A percentile compares a stretch with the other conserved stretches of the same genome.
phyloP scores from a whole-genome alignment of 1,140 invertebrate genomes.

The Euura saliciscinereae region DNA sequence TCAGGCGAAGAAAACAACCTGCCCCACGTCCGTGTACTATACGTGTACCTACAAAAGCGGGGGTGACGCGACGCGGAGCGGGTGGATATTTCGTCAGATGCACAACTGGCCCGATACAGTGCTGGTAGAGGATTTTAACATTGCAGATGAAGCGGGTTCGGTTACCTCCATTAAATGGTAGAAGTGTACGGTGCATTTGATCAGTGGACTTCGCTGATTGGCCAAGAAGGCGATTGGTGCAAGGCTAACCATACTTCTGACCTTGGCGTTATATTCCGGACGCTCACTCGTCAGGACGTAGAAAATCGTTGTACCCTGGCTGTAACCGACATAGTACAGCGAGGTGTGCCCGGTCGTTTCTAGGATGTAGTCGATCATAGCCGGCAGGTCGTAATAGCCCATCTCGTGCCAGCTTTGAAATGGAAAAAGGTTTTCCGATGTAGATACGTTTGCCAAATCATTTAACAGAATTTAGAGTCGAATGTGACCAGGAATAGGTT shows the following conservation, averaged over 20 bases:
- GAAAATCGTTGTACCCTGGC: slow-evolving; percentile 56
- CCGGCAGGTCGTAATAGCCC: slow-evolving; percentile 63
- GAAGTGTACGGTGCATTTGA: slow-evolving; percentile 47
- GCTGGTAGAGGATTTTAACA: no score
- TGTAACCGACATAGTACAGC: slow-evolving; percentile 67
- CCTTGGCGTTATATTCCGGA: slow-evolving; percentile 72
- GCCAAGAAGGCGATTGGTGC: slow-evolving; percentile 66
- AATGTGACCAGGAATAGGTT: no score
- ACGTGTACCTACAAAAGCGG: no score
- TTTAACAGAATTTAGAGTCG: slow-evolving; percentile 8
- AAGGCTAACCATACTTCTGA: slow-evolving; percentile 65
- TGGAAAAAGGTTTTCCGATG: neutral
- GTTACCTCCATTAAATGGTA: slow-evolving; percentile 50
- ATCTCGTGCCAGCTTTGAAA: slow-evolving; percentile 62
- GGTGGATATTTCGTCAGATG: no score
- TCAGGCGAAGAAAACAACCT: no score
- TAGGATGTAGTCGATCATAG: slow-evolving; percentile 66
- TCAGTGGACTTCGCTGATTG: slow-evolving; percentile 51
- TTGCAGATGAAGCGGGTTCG: neutral
- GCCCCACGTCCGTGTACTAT: no score
- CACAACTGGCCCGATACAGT: no score
- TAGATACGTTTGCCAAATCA: neutral
- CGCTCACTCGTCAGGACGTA: slow-evolving; percentile 69
- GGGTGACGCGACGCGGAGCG: no score
- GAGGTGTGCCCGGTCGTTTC: slow-evolving; percentile 57